Base-by-base conservation (phyloP, 1,140 invertebrate species). In the Saccostrea cuccullata region DNA sequence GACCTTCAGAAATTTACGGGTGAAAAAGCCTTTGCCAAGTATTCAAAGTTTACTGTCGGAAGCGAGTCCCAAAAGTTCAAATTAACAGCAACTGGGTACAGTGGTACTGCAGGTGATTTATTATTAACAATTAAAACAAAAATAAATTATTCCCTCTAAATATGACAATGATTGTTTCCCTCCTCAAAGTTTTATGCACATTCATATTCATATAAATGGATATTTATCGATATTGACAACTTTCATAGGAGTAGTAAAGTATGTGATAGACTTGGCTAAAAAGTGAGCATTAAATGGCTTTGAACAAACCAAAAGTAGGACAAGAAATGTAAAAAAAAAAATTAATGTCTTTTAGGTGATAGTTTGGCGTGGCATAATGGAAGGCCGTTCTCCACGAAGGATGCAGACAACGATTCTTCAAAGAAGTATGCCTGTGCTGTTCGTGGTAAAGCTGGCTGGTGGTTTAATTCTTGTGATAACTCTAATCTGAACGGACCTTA, bases 1-100 rank as follows among this genome's bases (percentile, higher is more conserved):
- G 90, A 90, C 15, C 82, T 90, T 47, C 88, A 89, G 55, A 87
- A 90, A 17, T 88, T 77, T 36, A 82, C 87, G 12, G 84, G 60
- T n/a, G 36, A 86, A 11, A 87, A 70, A 8, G 70, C 30, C 8
- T 90, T 60, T 56, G 86, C 88, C 3, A 86, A 89, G 26, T 90
- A 90, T 64, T 77, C 40, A 13, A 40, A 30, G 20, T 90, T 90
- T 82, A 26, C 36, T 20, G 60, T 90, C 15, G 82, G 82, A 55
- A 23, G 55, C 6, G 86, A 86, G 70, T 20, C 12, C 11, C 30
- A 58, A 17, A 87, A 86, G 12, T 90, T 89, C 58, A 55, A 73
- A 5, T 17, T 90, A 40, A 47, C 47, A 2, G 64, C 87, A 5
- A 55, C 23, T n/a, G 86, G 86, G 15, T 89, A 89, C 86, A 88